Base-by-base conservation (phyloP, 1,140 invertebrate genomes). In the Drosophila rufa region DNA sequence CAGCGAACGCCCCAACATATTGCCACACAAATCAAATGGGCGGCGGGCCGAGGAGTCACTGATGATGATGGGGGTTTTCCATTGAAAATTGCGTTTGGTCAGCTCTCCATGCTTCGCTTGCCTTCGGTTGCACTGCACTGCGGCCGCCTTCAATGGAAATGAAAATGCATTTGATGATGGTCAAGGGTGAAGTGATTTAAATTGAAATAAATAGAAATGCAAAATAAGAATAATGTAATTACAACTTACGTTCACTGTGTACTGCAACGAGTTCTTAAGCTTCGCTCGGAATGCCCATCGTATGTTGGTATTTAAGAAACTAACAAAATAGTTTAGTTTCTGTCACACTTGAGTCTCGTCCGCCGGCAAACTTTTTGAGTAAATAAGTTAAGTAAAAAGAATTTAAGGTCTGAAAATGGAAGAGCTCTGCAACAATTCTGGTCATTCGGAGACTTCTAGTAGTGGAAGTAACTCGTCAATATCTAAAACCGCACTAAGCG, bases 401-500 rank as follows among this genome's bases (percentile, higher is more conserved):
- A 56, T 22, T 8, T 9, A 25, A 45, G 56, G 5, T 15, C 14
- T 9, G 9, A 45, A 11, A 33, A 79, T 79, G 75, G 75, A 79
- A 53, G 75, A 79, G 50, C 60, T 62, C 22, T 79, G 76, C 51
- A 79, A 70, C 27, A 79, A 79, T 62, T 79, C 80, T 9, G 80
- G 80, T 15, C 59, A 62, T 22, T 50, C 79, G 11, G 69, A 76
- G 33, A 78, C 50, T 56, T 78, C 75, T 17, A 79, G 65, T 43
- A 81, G 79, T 51, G 77, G 82, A 12, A 86, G 82, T 40, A 80
- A 71, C 11, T 86, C 83, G 22, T 85, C 83, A 38, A 73, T 87
- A 53, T 87, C 83, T 17, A 87, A 84, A 51, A 79, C 75, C 4
- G 66, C 75, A 0, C 36, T 79, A 22, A 67, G 67, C 58, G 95